Evolutionary conservation across 2,888 invertebrate genomes (phyloP).

Genomic region (Drymonia ruficornis): DNA sequence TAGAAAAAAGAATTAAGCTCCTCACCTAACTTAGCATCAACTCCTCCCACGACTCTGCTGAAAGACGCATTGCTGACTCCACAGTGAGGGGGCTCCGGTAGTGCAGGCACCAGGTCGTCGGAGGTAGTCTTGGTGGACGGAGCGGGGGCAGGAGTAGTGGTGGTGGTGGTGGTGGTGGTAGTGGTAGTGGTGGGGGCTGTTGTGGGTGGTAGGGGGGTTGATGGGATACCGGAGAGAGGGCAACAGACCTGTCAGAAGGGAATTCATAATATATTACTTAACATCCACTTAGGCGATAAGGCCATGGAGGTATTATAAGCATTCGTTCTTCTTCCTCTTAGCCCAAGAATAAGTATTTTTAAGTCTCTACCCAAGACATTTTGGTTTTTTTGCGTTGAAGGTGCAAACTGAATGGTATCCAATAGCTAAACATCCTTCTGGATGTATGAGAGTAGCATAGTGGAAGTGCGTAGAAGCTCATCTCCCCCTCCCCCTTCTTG

Average conservation of each 20-base stretch:
- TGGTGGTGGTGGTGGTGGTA: conserved; percentile 23
- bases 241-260: conserved; percentile 63
- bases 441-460: no score
- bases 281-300: no score
- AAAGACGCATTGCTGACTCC: conserved; percentile 85
- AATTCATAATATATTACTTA: background rate
- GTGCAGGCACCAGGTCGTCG: conserved; percentile 48
- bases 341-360: no score
- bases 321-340: no score
- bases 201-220: conserved; percentile 26
- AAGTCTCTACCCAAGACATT: no score
- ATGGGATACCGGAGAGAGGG: conserved; percentile 52
- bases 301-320: no score
- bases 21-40: conserved; percentile 86
- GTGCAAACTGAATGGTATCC: no score
- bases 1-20: no score
- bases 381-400: no score
- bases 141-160: conserved; percentile 17
- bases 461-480: no score
- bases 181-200: conserved; percentile 24
- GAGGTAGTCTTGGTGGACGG: conserved; percentile 31
- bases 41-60: conserved; percentile 89
- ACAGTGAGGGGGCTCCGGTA: conserved; percentile 83
- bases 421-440: no score
- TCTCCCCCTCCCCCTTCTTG: no score